Conservation (phyloP, 2,797 vertebrate species). For the Syngnathus rostellatus region DNA sequence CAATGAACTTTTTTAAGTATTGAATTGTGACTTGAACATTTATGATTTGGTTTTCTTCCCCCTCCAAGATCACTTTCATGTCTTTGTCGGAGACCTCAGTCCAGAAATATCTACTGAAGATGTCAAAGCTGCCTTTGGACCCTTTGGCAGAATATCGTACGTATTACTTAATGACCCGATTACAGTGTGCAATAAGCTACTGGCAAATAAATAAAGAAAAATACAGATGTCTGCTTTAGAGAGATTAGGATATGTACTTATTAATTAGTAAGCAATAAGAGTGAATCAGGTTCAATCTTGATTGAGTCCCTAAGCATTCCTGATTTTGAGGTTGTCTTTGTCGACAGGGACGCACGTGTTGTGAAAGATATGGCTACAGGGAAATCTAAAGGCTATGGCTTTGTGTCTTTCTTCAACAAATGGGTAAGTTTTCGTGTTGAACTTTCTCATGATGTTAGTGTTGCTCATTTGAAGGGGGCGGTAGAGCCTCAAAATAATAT, state of each 20-base stretch:
- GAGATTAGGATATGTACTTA: not conserved
- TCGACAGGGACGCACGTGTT: conserved; percentile 88
- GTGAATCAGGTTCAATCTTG: not conserved
- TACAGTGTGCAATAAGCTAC: not conserved
- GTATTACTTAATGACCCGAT: conserved; percentile 42
- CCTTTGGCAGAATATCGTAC: conserved; percentile 98
- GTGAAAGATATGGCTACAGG: conserved; percentile 98
- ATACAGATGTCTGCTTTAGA: not conserved
- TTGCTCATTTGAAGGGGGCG: not conserved
- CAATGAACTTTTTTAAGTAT: too few relatives aligned
- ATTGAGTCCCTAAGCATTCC: conserved; percentile 2
- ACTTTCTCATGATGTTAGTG: not conserved
- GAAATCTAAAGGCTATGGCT: conserved; percentile 98
- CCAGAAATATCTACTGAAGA: conserved; percentile 98
- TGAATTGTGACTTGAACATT: not conserved
- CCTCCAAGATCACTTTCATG: conserved; percentile 89
- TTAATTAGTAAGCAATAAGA: not conserved
- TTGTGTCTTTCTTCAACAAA: conserved; percentile 98
- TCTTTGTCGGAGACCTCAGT: conserved; percentile 96
- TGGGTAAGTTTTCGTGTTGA: conserved; percentile 73
- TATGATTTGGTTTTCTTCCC: not conserved
- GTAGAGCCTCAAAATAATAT: not conserved
- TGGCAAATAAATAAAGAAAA: not conserved
- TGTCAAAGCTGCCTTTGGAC: conserved; percentile 93
- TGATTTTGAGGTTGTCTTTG: conserved; percentile 23